A percentile compares a stretch with the other conserved stretches of the same genome.
Evolutionary conservation across 2,888 invertebrate genomes (phyloP).

Genomic region (Drosophila neutralis): DNA sequence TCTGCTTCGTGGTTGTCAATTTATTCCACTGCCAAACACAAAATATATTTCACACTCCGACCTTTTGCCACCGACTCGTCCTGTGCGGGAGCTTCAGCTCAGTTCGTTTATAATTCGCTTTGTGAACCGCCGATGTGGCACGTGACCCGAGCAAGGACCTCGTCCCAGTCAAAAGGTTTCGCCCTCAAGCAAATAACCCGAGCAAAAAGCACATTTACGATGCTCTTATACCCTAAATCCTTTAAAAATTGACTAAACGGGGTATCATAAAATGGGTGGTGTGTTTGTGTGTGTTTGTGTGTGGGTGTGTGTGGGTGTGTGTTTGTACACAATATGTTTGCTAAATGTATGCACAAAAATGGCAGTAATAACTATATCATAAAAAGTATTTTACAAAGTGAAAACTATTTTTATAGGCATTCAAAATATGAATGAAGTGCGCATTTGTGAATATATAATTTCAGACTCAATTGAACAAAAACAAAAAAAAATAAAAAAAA

Average conservation of each 20-base stretch:
- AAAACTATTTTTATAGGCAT: not conserved
- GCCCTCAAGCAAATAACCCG: slow-evolving; percentile 1
- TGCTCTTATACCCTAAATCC: slow-evolving; percentile 15
- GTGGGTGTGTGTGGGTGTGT: not conserved
- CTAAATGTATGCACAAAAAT: not conserved
- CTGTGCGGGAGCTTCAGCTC: slow-evolving; percentile 6
- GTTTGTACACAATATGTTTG: not conserved
- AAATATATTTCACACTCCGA: slow-evolving; percentile 22
- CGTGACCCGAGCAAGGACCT: slow-evolving; percentile 44
- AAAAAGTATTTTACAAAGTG: not conserved
- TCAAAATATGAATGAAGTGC: not conserved
- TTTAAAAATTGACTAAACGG: not conserved
- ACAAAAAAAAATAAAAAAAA: too few species aligned
- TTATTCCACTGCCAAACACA: slow-evolving; percentile 35
- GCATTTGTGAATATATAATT: not conserved
- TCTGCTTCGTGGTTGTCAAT: slow-evolving; percentile 39
- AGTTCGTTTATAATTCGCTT: slow-evolving; percentile 34
- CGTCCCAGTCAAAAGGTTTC: not conserved
- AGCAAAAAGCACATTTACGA: slow-evolving; percentile 28
- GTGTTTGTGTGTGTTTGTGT: not conserved
- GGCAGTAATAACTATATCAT: not conserved
- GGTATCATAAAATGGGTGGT: not conserved
- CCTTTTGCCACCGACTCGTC: slow-evolving; percentile 7
- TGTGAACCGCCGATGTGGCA: slow-evolving; percentile 26
- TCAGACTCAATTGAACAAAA: not conserved